Base-by-base conservation (phyloP, 2,888 invertebrate genomes). In the Acronicta alni region DNA sequence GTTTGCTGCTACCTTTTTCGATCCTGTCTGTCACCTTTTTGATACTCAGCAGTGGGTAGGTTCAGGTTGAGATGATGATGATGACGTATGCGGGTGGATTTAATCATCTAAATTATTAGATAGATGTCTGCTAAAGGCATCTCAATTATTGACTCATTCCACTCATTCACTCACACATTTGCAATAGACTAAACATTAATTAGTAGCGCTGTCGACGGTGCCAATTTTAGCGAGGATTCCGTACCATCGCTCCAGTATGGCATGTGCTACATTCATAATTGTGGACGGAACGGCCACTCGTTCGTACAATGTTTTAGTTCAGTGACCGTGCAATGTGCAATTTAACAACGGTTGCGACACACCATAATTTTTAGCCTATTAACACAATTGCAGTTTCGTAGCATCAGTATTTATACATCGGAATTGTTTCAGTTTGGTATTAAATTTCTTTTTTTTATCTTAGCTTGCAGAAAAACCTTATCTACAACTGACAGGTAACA, bases 321-420 rank as follows among this genome's bases (percentile, higher is more conserved):
- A 87, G 77, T 87, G 86, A 82, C 85, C 87, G 81, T 84, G 85
- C 83, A 82, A 67, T 86, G 72, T 87, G 81, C 82, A 88, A 89
- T 90, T 89, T 86, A 73, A 80, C 72, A 81, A 67, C 61, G 64
- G 64, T 72, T 75, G 80, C 77, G 73, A 74, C 66, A 67, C 72
- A 65, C 70, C 68, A 77, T 79, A 68, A 77, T 80, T 82, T 69
- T 68, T 52, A 61, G 68, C 73, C 63, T 72, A 77, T 72, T 64
- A 68, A 49, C 43, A 43, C 47, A 62, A 66, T 65, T 66, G 47
- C 54, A 51, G 58, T 62, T 32, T 49, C 48, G 45, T 54, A 56
- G 57, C 45, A 59, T 48, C 49, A 37, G 43, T 62, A 60, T 55
- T 44, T 45, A 44, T 18, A 46, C 8, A 3, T 1, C 23, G n/a